These are phyloP conservation scores for Cricetomys ansorgei DNA, from an alignment of 2,113 vertebrate genomes.

Conservation along the genomic window DNA sequence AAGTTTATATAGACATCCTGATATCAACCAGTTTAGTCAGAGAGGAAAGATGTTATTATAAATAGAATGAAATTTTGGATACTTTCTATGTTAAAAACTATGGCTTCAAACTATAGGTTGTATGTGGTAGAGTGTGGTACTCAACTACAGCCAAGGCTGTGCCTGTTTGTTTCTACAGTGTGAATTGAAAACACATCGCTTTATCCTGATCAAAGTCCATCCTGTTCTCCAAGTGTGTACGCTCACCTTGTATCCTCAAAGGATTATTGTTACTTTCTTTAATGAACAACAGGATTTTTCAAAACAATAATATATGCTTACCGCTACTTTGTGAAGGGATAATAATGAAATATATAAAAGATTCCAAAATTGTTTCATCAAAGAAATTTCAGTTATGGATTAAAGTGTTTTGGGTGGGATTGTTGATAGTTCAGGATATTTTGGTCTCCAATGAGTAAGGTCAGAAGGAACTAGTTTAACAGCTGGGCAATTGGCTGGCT, in stretches of 20 bases:
- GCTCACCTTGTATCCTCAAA: background rate
- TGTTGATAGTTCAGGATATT: background rate
- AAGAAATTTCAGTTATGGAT: background rate
- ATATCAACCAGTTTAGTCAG: slow-evolving; percentile 3
- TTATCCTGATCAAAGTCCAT: background rate
- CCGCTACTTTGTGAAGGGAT: background rate
- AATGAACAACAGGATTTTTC: background rate
- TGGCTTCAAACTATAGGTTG: background rate
- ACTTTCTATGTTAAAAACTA: background rate
- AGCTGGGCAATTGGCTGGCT: background rate
- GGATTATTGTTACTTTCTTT: background rate
- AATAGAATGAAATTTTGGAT: background rate
- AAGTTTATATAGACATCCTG: slow-evolving; percentile 26
- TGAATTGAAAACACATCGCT: background rate
- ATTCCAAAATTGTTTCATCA: background rate
- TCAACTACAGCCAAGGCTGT: background rate
- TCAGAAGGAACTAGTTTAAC: background rate
- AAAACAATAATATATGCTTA: background rate
- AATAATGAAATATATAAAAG: background rate
- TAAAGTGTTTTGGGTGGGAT: background rate
- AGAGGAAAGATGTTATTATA: slow-evolving; percentile 1
- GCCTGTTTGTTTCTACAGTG: background rate
- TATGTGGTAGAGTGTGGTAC: background rate
- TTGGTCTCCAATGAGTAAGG: background rate
- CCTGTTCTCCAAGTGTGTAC: background rate